Evolutionary conservation across 2,888 invertebrate genomes (phyloP).

Genomic region (Drosophila algonquin): DNA sequence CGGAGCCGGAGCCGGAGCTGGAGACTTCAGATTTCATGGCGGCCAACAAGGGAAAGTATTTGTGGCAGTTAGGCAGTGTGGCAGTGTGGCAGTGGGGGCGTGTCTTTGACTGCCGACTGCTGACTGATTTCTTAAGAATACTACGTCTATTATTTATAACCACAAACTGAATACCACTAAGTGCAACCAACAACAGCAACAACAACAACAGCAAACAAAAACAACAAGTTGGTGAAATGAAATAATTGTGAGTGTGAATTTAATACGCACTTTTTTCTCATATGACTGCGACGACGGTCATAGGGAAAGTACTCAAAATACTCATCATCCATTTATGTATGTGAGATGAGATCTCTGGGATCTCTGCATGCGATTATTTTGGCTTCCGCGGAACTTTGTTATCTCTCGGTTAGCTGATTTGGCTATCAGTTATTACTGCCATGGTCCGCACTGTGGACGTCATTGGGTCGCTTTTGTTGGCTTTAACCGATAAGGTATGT

Average conservation of each 20-base stretch:
- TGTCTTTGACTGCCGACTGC: not conserved
- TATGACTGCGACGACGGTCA: slow-evolving; percentile 78
- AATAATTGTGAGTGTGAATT: slow-evolving; percentile 4
- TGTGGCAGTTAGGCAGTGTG: slow-evolving; percentile 31
- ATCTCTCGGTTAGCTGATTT: slow-evolving; percentile 54
- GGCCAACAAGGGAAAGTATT: slow-evolving; percentile 36
- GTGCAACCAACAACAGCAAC: slow-evolving; percentile 6
- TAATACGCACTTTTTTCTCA: slow-evolving; percentile 82
- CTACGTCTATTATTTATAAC: slow-evolving; percentile 7
- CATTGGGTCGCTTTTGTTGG: slow-evolving; percentile 42
- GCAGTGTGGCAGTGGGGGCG: slow-evolving; percentile 20
- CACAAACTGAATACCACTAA: slow-evolving; percentile 19
- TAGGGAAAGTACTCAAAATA: slow-evolving; percentile 81
- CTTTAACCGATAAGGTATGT: slow-evolving; percentile 32
- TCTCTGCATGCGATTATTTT: not conserved
- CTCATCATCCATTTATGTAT: slow-evolving; percentile 80
- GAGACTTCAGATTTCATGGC: too few species aligned
- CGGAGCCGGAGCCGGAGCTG: slow-evolving; percentile 5
- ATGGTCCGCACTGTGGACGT: slow-evolving; percentile 43
- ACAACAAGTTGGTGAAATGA: slow-evolving; percentile 29
- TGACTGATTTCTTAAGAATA: slow-evolving; percentile 29
- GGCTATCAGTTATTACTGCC: slow-evolving; percentile 46
- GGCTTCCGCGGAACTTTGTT: slow-evolving; percentile 7
- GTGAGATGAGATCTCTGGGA: slow-evolving; percentile 17
- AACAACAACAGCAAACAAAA: slow-evolving; percentile 11